Conservation (phyloP, 2,888 invertebrate genomes). For the Drosophila bunnanda region DNA sequence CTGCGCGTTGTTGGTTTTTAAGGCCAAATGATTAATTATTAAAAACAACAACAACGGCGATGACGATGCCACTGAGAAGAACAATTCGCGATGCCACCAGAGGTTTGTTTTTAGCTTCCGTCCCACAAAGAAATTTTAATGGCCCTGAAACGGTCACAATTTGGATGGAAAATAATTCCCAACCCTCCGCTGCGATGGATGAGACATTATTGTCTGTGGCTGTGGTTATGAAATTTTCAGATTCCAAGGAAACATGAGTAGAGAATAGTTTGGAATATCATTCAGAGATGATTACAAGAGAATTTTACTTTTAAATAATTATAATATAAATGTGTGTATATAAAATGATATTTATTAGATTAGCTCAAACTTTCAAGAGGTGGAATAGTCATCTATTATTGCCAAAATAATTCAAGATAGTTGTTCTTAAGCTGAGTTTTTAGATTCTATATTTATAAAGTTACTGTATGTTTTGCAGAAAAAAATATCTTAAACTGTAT, state of each 20-base stretch:
- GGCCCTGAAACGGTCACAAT: slow-evolving; percentile 44
- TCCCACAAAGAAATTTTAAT: slow-evolving; percentile 63
- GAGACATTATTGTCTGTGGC: slow-evolving; percentile 10
- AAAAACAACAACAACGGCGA: slow-evolving; percentile 55
- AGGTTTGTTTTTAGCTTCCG: slow-evolving; percentile 14
- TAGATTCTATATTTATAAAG: too few relatives aligned
- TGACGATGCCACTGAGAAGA: slow-evolving; percentile 23
- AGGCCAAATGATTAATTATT: slow-evolving; percentile 76
- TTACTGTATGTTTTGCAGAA: too few relatives aligned
- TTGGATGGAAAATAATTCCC: slow-evolving; percentile 13
- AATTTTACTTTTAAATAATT: neutral
- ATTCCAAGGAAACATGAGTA: slow-evolving; percentile 4
- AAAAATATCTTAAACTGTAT: too few relatives aligned
- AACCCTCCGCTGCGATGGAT: neutral
- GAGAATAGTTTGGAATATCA: neutral
- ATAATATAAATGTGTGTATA: neutral
- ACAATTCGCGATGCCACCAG: slow-evolving; percentile 27
- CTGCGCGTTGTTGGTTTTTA: slow-evolving; percentile 47
- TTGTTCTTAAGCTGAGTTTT: too few relatives aligned
- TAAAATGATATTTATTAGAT: neutral
- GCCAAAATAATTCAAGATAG: neutral
- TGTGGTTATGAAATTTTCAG: slow-evolving; percentile 12
- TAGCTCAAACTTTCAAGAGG: neutral
- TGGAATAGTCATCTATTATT: too few relatives aligned
- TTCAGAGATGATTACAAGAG: neutral